These are phyloP conservation scores for Ischnura elegans DNA, from an alignment of 2,888 invertebrate species.

Conservation along the genomic window DNA sequence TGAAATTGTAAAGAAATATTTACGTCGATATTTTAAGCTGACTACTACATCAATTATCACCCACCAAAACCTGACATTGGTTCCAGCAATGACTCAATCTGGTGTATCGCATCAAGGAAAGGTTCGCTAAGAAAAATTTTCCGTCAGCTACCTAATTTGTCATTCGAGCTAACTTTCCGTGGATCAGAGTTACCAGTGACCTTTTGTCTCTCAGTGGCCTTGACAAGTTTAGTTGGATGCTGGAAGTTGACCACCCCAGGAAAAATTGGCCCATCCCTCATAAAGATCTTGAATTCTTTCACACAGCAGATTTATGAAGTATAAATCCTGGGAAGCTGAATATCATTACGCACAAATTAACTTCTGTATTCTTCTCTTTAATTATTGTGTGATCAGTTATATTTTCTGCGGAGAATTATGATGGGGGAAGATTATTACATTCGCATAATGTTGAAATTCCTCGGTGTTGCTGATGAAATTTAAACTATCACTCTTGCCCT, in stretches of 20 bases:
- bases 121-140: neutral
- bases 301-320: neutral
- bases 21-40: neutral
- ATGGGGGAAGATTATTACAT: no score
- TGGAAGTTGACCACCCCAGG: neutral
- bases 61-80: neutral
- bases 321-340: neutral
- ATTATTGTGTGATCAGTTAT: no score
- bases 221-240: neutral
- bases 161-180: neutral
- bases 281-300: no score
- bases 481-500: no score
- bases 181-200: neutral
- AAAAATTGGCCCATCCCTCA: neutral
- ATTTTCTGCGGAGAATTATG: no score
- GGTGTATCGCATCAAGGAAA: neutral
- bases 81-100: neutral
- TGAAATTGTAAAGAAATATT: no score
- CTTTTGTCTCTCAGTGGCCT: neutral
- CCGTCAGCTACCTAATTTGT: neutral
- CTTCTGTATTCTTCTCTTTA: no score
- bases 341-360: neutral
- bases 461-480: no score
- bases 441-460: no score
- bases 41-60: neutral